Evolutionary conservation across 1,140 invertebrate species (phyloP), one percentile per base, ranked within the genome.

Genomic region (Asobara japonica): DNA sequence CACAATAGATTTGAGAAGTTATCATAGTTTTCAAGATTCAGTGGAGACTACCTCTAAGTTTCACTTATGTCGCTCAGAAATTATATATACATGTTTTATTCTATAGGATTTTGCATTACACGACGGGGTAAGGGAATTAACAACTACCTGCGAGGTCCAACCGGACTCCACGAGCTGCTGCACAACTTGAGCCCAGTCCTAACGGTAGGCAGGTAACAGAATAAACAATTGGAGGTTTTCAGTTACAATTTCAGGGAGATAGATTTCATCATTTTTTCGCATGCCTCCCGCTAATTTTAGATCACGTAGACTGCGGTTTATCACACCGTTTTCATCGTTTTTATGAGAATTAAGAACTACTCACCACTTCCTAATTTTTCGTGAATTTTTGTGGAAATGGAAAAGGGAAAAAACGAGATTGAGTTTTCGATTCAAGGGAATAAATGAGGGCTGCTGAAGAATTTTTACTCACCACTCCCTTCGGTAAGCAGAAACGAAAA

Each of bases 181-280:
- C 85, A 93, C 91, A 89, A 94, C 88, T 90, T 93, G 92, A 87
- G 91, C 91, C 92, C 92, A 94, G 89, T 93, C 93, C 93, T 88
- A 88, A 88, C 82, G 88, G 65, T 80, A 86, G 79, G 83, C 84
- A 86, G 83, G 78, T 77, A 88, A 88, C 84, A 88, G 81, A 45
- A 87, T 84, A 86, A 86, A 87, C 61, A 72, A 65, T 65, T 33
- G 48, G 10, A 27, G n/a, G 65, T 79, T 83, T 81, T 72, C 81
- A 79, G 72, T 71, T 76, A 71, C 66, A 75, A 62, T 62, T 41
- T 48, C 5, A 36, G 27, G 45, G 66, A 30, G 25, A 48, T 27
- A 68, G n/a, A 56, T n/a, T 18, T 69, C 10, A 67, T 69, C 2
- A 33, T 68, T 51, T 51, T 45, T 68, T 51, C 29, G 51, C 51